phyloP scores from a whole-genome alignment of 2,888 invertebrate genomes.

The Xylota sylvarum region DNA sequence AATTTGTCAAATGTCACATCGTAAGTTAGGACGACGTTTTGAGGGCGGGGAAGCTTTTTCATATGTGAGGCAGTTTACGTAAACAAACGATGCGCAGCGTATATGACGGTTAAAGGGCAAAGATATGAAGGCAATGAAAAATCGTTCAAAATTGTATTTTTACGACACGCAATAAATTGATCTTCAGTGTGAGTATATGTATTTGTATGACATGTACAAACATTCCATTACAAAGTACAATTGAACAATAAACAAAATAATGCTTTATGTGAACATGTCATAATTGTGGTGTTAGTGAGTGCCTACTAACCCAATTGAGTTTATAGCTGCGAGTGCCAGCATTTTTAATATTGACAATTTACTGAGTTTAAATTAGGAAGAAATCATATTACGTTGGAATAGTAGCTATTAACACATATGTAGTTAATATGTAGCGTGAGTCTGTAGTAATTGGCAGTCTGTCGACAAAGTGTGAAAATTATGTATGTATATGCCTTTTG shows the following conservation, averaged over 20 bases:
- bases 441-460: too few species aligned
- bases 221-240: constrained; percentile 3
- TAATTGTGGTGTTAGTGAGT: background rate
- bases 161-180: constrained; percentile 51
- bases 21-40: constrained; percentile 47
- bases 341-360: too few species aligned
- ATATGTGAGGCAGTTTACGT: constrained; percentile 37
- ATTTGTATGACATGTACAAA: constrained; percentile 21
- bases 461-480: too few species aligned
- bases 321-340: too few species aligned
- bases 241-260: constrained; percentile 6
- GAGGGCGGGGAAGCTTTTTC: background rate
- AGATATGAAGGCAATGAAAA: constrained; percentile 43
- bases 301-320: background rate
- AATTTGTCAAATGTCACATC: constrained; percentile 70
- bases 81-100: constrained; percentile 24
- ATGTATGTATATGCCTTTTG: too few species aligned
- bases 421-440: too few species aligned
- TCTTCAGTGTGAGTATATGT: constrained; percentile 29
- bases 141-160: constrained; percentile 54
- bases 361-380: too few species aligned
- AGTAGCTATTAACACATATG: too few species aligned
- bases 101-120: constrained; percentile 14
- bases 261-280: background rate
- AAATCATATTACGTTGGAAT: too few species aligned